phyloP scores from a whole-genome alignment of 1,140 invertebrate species.

The Maconellicoccus hirsutus region DNA sequence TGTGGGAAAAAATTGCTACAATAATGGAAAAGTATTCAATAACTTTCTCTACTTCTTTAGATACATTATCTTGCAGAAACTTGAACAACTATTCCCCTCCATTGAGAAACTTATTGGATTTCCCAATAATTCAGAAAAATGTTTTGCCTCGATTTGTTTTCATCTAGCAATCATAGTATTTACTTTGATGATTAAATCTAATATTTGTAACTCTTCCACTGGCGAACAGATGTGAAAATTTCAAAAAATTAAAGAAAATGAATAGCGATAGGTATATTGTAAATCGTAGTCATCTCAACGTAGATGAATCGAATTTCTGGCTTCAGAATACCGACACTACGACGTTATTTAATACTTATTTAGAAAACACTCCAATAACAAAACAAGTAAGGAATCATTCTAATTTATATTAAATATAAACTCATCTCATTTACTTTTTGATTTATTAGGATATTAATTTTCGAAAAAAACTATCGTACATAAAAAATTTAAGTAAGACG shows the following conservation, averaged over 20 bases:
- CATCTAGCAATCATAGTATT: too few species aligned
- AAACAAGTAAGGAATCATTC: not conserved
- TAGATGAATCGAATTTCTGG: not conserved
- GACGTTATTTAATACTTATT: not conserved
- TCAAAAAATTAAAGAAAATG: not conserved
- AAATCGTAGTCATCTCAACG: not conserved
- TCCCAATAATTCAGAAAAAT: too few species aligned
- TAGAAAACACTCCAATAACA: not conserved
- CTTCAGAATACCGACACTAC: not conserved
- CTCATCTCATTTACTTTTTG: not conserved
- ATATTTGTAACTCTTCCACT: too few species aligned
- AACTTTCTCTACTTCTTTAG: too few species aligned
- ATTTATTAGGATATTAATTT: not conserved
- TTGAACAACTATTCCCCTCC: too few species aligned
- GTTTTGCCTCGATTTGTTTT: too few species aligned
- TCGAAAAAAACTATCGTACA: not conserved
- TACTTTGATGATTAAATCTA: too few species aligned
- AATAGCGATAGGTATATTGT: not conserved
- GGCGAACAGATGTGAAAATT: too few species aligned
- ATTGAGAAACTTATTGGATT: too few species aligned
- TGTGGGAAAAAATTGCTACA: too few species aligned
- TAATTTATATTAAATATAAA: not conserved
- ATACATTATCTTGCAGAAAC: too few species aligned
- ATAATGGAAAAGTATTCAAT: too few species aligned
- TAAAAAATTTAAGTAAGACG: not conserved